Conservation (phyloP, 2,797 vertebrate species). For the Lophius americanus region DNA sequence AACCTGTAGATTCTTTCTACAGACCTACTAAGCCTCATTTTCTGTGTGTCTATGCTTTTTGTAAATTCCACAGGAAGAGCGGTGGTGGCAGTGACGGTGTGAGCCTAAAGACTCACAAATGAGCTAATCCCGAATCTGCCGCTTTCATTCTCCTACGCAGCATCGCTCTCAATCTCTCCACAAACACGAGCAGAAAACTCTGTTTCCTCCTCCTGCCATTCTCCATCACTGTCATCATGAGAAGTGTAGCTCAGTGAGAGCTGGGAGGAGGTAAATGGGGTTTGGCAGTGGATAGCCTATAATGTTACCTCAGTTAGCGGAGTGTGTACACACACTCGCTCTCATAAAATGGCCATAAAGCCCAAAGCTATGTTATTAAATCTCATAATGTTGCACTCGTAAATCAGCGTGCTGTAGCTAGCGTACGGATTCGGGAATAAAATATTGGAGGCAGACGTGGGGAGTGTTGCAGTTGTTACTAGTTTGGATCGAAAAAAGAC, state of each 20-base stretch:
- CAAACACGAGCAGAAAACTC: constrained; percentile 41
- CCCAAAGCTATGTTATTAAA: constrained; percentile 64
- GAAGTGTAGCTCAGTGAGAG: constrained; percentile 38
- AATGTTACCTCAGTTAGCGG: constrained; percentile 59
- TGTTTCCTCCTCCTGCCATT: constrained; percentile 54
- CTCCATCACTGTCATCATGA: constrained; percentile 60
- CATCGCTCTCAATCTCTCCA: constrained; percentile 64
- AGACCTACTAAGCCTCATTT: background rate
- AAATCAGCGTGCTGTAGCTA: constrained; percentile 58
- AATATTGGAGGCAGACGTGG: constrained; percentile 6
- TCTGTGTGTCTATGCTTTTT: background rate
- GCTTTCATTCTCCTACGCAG: constrained; percentile 60
- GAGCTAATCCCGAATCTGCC: constrained; percentile 69
- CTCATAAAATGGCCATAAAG: constrained; percentile 67
- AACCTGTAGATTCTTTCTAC: background rate
- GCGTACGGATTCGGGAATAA: constrained; percentile 33
- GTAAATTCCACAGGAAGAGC: background rate
- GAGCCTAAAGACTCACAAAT: constrained; percentile 36
- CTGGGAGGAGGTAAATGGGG: constrained; percentile 38
- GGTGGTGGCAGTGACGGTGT: constrained; percentile 34
- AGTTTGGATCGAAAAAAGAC: constrained; percentile 7
- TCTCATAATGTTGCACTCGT: constrained; percentile 64
- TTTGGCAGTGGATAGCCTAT: constrained; percentile 58
- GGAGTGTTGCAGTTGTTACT: background rate
- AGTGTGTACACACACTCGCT: constrained; percentile 34